phyloP scores from a whole-genome alignment of 92 coral and sea anemone genomes.

The Paramuricea clavata region DNA sequence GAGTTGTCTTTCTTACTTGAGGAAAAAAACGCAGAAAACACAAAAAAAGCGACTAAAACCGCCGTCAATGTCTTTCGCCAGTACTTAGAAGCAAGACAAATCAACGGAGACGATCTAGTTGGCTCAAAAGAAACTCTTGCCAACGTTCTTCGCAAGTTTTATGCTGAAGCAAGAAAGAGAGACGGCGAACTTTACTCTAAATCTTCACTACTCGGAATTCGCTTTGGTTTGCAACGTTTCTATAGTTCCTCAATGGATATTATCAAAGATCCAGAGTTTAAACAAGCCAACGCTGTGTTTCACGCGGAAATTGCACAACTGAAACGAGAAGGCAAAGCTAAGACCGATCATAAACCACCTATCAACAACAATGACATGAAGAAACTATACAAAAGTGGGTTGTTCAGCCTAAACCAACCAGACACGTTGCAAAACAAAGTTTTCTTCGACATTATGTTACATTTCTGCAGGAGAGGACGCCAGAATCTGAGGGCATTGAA shows the following conservation, averaged over 20 bases:
- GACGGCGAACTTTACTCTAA: constrained; percentile 2
- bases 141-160: no score
- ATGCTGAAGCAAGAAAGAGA: no score
- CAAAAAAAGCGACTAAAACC: no score
- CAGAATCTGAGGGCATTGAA: constrained; percentile 19
- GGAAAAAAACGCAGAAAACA: no score
- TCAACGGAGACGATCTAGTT: no score
- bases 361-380: constrained; percentile 60
- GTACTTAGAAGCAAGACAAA: no score
- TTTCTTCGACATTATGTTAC: constrained; percentile 56
- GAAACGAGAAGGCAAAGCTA: constrained; percentile 60
- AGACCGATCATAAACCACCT: constrained; percentile 60
- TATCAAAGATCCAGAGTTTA: constrained; percentile 13
- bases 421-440: constrained; percentile 72
- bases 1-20: no score
- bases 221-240: constrained; percentile 18
- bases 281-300: background rate
- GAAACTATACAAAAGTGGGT: constrained; percentile 60
- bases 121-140: no score
- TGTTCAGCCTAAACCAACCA: constrained; percentile 50
- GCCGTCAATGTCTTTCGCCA: no score
- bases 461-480: constrained; percentile 30
- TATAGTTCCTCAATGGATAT: constrained; percentile 2
- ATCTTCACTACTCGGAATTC: constrained; percentile 3
- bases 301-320: constrained; percentile 57